Conservation (phyloP, 2,113 vertebrate species). For the Cottus gobio region DNA sequence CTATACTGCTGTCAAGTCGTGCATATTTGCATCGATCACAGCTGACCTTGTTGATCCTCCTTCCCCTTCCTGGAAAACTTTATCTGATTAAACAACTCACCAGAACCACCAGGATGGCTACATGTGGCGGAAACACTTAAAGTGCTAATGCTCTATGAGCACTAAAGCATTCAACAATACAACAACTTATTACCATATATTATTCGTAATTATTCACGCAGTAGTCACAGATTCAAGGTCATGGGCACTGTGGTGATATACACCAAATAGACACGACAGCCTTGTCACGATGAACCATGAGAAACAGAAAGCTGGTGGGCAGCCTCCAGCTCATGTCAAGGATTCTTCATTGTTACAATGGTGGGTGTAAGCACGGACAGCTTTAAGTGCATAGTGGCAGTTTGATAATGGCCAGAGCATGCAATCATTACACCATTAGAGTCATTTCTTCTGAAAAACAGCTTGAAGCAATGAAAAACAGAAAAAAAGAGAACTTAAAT, state of each 20-base stretch:
- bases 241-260: slow-evolving; percentile 20
- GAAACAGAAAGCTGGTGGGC: slow-evolving; percentile 41
- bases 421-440: slow-evolving; percentile 41
- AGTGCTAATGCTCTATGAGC: slow-evolving; percentile 47
- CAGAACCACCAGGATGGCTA: slow-evolving; percentile 3
- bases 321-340: slow-evolving; percentile 52
- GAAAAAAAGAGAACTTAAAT: background rate
- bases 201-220: slow-evolving; percentile 58
- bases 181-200: slow-evolving; percentile 64
- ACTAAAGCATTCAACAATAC: slow-evolving; percentile 46
- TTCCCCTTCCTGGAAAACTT: slow-evolving; percentile 6
- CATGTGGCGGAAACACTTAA: slow-evolving; percentile 36
- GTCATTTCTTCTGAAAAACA: slow-evolving; percentile 18
- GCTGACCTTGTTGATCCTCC: slow-evolving; percentile 12
- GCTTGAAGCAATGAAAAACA: background rate
- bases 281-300: slow-evolving; percentile 59
- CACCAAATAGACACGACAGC: slow-evolving; percentile 38
- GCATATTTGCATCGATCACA: slow-evolving; percentile 4
- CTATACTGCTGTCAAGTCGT: background rate
- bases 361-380: slow-evolving; percentile 35
- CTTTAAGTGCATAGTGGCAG: slow-evolving; percentile 21
- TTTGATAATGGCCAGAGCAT: slow-evolving; percentile 42
- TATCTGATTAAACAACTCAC: slow-evolving; percentile 13
- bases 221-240: slow-evolving; percentile 60
- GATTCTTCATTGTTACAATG: slow-evolving; percentile 43